Base-by-base conservation (phyloP, 2,797 vertebrate genomes). In the Sandelia bainsii region DNA sequence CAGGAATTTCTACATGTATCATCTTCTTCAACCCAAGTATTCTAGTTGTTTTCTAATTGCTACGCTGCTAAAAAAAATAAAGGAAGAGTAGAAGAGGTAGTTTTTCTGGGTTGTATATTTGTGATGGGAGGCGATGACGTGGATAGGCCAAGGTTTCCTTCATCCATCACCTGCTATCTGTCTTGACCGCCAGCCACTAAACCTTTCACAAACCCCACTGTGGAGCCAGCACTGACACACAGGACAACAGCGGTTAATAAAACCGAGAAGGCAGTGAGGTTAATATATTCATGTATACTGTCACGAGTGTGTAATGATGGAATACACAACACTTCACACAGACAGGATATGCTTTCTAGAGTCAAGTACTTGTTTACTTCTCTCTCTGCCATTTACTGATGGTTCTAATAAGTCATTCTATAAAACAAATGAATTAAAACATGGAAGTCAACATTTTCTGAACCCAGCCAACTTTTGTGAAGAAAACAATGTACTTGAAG, bases 151-250 rank as follows among this genome's bases (percentile, higher is more conserved):
- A 92, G 89, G 89, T 78, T 80, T 76, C 48, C 79, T 64, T 72
- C 86, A 93, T 94, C 88, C 89, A 93, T 93, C 92, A 91, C 58
- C 81, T 53, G 65, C 78, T 83, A 69, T 73, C 80, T 72, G 59
- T 64, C 70, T 73, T 72, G 72, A 75, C 65, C 10, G 17, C 50
- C 50, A 34, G 66, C 57, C 82, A 91, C 75, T 89, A 87, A 91
- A 91, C 85, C 89, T 85, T 78, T 72, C 80, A 79, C 53, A 6
- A 75, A 69, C 29, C 60, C 42, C 69, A 62, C 60, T 39, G 62
- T 25, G 68, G 50, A 72, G 71, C 19, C 13, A 12, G n/a, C 71
- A 32, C 52, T 1, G 37, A 65, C 17, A 82, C 77, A 78, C 34
- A 64, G 62, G 1, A 40, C 57, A 68, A 73, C 67, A 83, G 67